These are phyloP conservation scores for Petrocephalus zakoni DNA, from an alignment of 2,113 vertebrate genomes.

Conservation along the genomic window DNA sequence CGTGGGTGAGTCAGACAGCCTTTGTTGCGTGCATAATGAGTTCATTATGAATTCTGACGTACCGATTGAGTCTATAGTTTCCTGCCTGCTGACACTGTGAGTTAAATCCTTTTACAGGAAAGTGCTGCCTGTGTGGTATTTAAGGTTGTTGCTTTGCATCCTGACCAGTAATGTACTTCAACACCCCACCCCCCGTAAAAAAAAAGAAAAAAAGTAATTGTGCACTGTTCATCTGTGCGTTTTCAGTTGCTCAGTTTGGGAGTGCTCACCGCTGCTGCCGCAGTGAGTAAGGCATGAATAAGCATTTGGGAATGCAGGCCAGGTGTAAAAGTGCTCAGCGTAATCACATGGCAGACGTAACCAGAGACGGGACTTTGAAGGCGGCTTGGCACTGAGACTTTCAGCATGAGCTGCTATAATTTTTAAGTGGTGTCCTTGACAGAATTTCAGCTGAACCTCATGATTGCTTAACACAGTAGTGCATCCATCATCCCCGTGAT, in stretches of 20 bases:
- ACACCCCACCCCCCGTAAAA: neutral
- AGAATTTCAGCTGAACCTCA: neutral
- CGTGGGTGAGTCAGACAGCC: neutral
- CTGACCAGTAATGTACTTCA: neutral
- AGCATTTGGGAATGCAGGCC: neutral
- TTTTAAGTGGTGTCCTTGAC: neutral
- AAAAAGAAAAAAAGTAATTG: neutral
- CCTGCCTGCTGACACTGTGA: neutral
- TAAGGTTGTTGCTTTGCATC: constrained; percentile 3
- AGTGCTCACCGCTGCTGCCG: neutral
- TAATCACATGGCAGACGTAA: neutral
- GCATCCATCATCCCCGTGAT: neutral
- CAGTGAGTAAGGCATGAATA: neutral
- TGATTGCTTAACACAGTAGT: neutral
- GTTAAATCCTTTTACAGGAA: neutral
- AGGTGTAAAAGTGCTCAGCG: neutral
- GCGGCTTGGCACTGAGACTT: neutral
- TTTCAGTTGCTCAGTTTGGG: neutral
- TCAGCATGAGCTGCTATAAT: neutral
- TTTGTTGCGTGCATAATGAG: neutral
- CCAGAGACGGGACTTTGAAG: neutral
- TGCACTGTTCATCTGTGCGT: neutral
- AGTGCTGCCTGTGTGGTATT: neutral
- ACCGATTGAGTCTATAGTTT: constrained; percentile 12
- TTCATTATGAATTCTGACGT: constrained; percentile 10